Conservation (phyloP, 2,113 vertebrate genomes). For the Mobula hypostoma region DNA sequence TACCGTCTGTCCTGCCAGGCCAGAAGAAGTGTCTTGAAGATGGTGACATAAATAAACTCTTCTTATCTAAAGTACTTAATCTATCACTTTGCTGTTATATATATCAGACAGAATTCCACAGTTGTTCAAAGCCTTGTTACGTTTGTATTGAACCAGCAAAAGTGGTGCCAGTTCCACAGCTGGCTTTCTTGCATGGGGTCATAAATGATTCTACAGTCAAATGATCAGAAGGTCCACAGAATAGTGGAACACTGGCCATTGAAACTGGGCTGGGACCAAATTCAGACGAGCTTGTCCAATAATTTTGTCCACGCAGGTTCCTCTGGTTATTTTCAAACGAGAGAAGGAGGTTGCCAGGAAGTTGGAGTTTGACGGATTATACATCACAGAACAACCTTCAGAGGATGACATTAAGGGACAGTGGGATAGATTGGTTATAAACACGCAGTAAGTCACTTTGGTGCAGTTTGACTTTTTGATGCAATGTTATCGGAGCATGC, state of each 20-base stretch:
- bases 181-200: background rate
- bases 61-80: background rate
- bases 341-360: conserved; percentile 95
- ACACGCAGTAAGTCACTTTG: conserved; percentile 79
- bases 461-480: background rate
- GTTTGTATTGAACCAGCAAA: background rate
- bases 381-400: conserved; percentile 92
- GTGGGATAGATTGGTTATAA: conserved; percentile 93
- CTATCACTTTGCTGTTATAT: background rate
- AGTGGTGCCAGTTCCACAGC: background rate
- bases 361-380: conserved; percentile 90
- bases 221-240: background rate
- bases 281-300: background rate
- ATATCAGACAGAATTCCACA: background rate
- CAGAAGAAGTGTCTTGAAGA: too few species aligned
- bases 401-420: conserved; percentile 97
- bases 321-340: conserved; percentile 89
- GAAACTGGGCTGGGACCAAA: too few species aligned
- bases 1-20: too few species aligned
- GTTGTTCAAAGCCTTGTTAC: background rate
- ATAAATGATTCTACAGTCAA: background rate
- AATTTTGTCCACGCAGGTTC: conserved; percentile 61
- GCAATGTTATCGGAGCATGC: background rate
- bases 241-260: background rate
- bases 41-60: too few species aligned